phyloP scores from a whole-genome alignment of 2,888 invertebrate species.

The Parasteatoda lunata region DNA sequence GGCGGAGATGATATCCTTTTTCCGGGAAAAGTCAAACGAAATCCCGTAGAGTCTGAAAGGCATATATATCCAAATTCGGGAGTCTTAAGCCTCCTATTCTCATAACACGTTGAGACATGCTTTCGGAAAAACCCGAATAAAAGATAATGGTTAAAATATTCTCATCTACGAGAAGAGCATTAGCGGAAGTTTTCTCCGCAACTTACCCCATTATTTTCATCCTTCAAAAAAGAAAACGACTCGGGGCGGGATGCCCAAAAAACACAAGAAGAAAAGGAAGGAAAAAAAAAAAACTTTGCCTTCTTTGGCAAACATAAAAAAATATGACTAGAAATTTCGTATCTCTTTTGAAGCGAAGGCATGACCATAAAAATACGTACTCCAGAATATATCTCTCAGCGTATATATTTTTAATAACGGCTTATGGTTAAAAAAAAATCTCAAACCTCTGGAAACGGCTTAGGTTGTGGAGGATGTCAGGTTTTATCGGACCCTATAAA shows the following conservation, averaged over 20 bases:
- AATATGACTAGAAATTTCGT: constrained; percentile 42
- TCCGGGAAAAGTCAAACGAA: background rate
- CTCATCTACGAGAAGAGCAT: constrained; percentile 19
- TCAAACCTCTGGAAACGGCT: constrained; percentile 16
- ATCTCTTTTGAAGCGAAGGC: constrained; percentile 33
- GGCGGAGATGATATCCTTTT: background rate
- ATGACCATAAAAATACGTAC: constrained; percentile 33
- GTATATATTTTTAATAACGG: constrained; percentile 59
- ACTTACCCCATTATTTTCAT: constrained; percentile 51
- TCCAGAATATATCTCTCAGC: constrained; percentile 41
- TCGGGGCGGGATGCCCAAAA: background rate
- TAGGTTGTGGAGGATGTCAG: constrained; percentile 43
- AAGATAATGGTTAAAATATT: constrained; percentile 45
- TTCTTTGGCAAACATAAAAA: constrained; percentile 22
- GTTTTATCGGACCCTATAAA: constrained; percentile 58
- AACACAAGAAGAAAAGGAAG: background rate
- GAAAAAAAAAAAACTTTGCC: constrained; percentile 8
- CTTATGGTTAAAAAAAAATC: constrained; percentile 31
- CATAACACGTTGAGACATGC: constrained; percentile 5
- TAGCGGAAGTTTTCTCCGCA: constrained; percentile 21
- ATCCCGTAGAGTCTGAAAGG: background rate
- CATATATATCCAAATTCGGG: background rate
- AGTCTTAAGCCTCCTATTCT: constrained; percentile 6
- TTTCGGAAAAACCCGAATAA: constrained; percentile 21
- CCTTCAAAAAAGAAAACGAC: constrained; percentile 14